Percentiles rank a stretch among this genome's conserved stretches.
Conservation (phyloP, 2,888 invertebrate genomes). For the Orthosia cruda region DNA sequence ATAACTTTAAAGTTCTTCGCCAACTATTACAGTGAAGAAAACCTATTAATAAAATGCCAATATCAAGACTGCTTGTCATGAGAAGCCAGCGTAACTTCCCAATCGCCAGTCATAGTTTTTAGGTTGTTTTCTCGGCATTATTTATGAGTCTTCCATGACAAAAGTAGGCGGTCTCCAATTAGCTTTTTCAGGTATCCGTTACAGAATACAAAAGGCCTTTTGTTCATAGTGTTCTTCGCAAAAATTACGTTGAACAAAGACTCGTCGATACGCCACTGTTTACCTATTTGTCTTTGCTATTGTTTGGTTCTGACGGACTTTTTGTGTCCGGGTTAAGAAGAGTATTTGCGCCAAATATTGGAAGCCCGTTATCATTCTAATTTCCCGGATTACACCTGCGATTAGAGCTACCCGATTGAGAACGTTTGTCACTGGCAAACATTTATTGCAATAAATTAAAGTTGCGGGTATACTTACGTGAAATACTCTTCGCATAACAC, state of each 20-base stretch:
- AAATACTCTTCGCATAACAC: too few relatives aligned
- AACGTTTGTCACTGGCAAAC: too few relatives aligned
- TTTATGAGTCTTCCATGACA: slow-evolving; percentile 54
- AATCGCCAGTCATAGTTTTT: slow-evolving; percentile 54
- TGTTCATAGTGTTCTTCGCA: slow-evolving; percentile 78
- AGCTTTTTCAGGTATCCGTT: slow-evolving; percentile 66
- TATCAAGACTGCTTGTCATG: slow-evolving; percentile 49
- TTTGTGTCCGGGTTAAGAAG: slow-evolving; percentile 76
- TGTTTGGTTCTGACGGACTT: slow-evolving; percentile 79
- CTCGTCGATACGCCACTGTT: slow-evolving; percentile 81
- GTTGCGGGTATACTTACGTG: too few relatives aligned
- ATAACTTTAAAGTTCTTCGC: not conserved
- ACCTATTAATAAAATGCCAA: slow-evolving; percentile 14
- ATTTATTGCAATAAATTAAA: too few relatives aligned
- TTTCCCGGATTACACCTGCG: slow-evolving; percentile 37
- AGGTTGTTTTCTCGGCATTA: slow-evolving; percentile 31
- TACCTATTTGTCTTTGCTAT: slow-evolving; percentile 84
- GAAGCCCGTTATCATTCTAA: slow-evolving; percentile 49
- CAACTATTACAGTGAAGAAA: not conserved
- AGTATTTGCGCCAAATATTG: slow-evolving; percentile 65
- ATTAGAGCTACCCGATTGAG: slow-evolving; percentile 34
- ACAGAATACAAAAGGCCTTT: slow-evolving; percentile 65
- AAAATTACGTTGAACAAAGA: slow-evolving; percentile 82
- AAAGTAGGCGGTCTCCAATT: slow-evolving; percentile 51
- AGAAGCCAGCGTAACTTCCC: slow-evolving; percentile 29